A percentile compares a stretch with the other conserved stretches of the same genome.
Conservation (phyloP, 2,113 vertebrate genomes). For the Pygoscelis antarcticus region DNA sequence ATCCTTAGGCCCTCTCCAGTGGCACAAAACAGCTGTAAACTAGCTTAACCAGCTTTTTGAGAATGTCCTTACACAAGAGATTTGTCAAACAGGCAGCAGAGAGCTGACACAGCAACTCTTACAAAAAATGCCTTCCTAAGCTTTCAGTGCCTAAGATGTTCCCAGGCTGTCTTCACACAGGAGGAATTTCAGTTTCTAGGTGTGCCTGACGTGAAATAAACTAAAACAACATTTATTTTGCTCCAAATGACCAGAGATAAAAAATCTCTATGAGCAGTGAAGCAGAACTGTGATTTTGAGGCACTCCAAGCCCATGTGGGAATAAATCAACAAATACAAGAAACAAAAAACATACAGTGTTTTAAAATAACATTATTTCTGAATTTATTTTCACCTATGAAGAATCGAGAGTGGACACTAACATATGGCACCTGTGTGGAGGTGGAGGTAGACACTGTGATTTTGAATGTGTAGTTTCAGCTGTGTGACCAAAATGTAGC, state of each 20-base stretch:
- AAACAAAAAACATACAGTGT: not conserved
- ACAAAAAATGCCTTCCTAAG: conserved; percentile 20
- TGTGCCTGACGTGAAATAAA: not conserved
- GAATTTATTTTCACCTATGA: not conserved
- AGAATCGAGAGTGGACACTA: not conserved
- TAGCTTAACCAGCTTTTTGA: conserved; percentile 12
- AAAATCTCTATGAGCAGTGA: not conserved
- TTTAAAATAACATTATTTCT: not conserved
- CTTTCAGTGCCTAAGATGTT: not conserved
- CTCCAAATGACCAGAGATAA: not conserved
- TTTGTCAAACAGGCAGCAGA: conserved; percentile 15
- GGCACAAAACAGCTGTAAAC: not conserved
- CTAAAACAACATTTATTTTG: not conserved
- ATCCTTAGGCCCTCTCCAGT: not conserved
- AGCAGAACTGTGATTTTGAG: not conserved
- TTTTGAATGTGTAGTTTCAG: not conserved
- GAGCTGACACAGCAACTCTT: not conserved
- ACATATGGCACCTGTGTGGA: not conserved
- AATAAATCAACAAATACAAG: not conserved
- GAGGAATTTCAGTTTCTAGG: not conserved
- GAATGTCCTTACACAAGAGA: not conserved
- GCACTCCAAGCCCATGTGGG: not conserved
- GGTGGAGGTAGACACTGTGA: not conserved
- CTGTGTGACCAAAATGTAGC: not conserved
- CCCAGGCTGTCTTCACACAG: not conserved